These are phyloP conservation scores for Ostrea edulis DNA, from an alignment of 1,140 invertebrate genomes.

Conservation along the genomic window DNA sequence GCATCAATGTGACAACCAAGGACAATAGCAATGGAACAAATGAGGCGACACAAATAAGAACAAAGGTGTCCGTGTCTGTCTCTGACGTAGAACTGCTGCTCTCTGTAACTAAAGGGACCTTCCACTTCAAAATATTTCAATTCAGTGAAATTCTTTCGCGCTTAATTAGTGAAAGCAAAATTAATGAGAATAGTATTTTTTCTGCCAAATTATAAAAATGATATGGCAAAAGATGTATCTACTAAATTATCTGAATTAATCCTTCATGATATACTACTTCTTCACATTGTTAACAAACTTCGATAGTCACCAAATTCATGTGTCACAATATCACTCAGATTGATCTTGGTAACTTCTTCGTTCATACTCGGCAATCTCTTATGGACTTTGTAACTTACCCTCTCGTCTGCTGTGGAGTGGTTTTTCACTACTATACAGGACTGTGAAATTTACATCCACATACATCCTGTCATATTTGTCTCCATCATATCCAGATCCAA, in stretches of 20 bases:
- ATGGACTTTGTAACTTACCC: neutral
- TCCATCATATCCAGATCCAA: neutral
- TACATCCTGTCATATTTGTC: slow-evolving; percentile 10
- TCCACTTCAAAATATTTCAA: too few species aligned
- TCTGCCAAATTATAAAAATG: neutral
- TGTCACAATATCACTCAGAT: neutral
- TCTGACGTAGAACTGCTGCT: neutral
- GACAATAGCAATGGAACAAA: neutral
- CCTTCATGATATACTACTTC: neutral
- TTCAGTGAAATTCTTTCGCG: too few species aligned
- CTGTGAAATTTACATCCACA: neutral
- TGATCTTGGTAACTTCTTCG: neutral
- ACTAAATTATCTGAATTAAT: neutral
- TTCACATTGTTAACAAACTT: neutral
- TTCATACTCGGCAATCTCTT: neutral
- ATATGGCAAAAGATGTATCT: neutral
- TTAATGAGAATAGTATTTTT: neutral
- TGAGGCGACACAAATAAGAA: neutral
- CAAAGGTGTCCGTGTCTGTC: neutral
- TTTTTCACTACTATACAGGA: neutral
- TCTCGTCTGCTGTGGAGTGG: neutral
- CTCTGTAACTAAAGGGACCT: neutral
- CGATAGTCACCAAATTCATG: neutral
- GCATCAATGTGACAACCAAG: neutral
- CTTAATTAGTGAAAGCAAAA: too few species aligned